Evolutionary conservation across 2,888 invertebrate species (phyloP), one percentile per base, ranked within the genome.

Genomic region (Blomia tropicalis): DNA sequence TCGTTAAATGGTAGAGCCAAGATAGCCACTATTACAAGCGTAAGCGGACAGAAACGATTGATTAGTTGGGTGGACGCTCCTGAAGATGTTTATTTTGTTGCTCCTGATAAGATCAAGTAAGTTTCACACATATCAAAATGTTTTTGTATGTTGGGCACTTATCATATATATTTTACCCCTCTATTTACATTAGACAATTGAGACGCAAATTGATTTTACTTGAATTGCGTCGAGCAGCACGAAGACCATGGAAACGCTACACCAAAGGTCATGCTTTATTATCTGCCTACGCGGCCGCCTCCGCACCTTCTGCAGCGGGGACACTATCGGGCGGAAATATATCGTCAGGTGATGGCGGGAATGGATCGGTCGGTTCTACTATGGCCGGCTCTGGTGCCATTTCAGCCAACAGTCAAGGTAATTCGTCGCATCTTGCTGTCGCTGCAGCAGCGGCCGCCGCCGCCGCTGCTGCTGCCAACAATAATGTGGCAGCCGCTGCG

Each of bases 51-150:
- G 63, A 89, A 91, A 72, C 90, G 89, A 77, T 88, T 91, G 70
- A 89, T 92, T 74, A 91, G 90, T 72, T 92, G 91, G 91, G 90
- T 91, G 84, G 93, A 95, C 76, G 92, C 92, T 63, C 92, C 92
- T 25, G 93, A 95, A 74, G 93, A 95, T 78, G 85, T 93, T 68
- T 93, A 89, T 78, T 93, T 91, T 78, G 82, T 87, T 74, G 90
- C 90, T 70, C 89, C 87, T 54, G 87, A 87, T 70, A 80, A 82
- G 70, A 87, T 87, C 77, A 92, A 87, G 92, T 91, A 77, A 79
- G 83, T 68, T n/a, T n/a, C n/a, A n/a, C n/a, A n/a, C n/a, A 31
- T 31, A 58, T 36, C 29, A 56, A 31, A 29, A 36, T 29, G 30
- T 2, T 31, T 29, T 62, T 58, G 58, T 31, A 62, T n/a, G 17